These are phyloP conservation scores for Drepana arcuata DNA, from an alignment of 1,140 invertebrate species.

Conservation along the genomic window DNA sequence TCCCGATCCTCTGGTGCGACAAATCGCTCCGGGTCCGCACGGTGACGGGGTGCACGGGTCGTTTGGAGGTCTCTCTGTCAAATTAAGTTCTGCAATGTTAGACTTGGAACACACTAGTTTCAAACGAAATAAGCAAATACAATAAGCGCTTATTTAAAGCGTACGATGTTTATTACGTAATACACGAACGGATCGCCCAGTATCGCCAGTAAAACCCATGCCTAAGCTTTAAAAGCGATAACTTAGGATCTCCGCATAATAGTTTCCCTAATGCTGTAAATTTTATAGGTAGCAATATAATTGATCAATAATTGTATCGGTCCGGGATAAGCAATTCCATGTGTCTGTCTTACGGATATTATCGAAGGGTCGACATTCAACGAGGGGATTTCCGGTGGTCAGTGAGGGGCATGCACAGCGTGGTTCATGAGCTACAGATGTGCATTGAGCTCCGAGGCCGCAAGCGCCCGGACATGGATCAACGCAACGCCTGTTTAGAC, in stretches of 20 bases:
- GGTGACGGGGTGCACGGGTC: constrained; percentile 84
- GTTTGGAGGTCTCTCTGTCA: constrained; percentile 80
- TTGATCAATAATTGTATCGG: neutral
- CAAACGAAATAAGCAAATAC: constrained; percentile 35
- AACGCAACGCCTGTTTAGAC: constrained; percentile 79
- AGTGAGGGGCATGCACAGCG: constrained; percentile 79
- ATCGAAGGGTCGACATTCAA: constrained; percentile 56
- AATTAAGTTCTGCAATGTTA: constrained; percentile 3
- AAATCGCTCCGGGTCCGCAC: constrained; percentile 82
- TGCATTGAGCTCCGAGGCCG: constrained; percentile 77
- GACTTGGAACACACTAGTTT: neutral
- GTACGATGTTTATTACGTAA: constrained; percentile 11
- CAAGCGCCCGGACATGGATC: constrained; percentile 84
- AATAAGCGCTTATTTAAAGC: constrained; percentile 33
- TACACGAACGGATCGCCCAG: constrained; percentile 26
- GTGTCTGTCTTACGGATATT: constrained; percentile 62
- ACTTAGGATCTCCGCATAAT: constrained; percentile 27
- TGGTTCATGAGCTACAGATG: constrained; percentile 82
- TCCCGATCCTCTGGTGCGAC: constrained; percentile 72
- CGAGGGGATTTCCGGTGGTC: constrained; percentile 76
- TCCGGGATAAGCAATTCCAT: constrained; percentile 42
- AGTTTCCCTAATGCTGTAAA: neutral
- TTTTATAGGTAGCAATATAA: neutral
- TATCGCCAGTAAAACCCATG: constrained; percentile 66
- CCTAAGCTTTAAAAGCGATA: constrained; percentile 67